A percentile compares a stretch with the other conserved stretches of the same genome.
These are phyloP conservation scores for Catharus minimus DNA, from an alignment of 2,113 vertebrate genomes.

Conservation along the genomic window DNA sequence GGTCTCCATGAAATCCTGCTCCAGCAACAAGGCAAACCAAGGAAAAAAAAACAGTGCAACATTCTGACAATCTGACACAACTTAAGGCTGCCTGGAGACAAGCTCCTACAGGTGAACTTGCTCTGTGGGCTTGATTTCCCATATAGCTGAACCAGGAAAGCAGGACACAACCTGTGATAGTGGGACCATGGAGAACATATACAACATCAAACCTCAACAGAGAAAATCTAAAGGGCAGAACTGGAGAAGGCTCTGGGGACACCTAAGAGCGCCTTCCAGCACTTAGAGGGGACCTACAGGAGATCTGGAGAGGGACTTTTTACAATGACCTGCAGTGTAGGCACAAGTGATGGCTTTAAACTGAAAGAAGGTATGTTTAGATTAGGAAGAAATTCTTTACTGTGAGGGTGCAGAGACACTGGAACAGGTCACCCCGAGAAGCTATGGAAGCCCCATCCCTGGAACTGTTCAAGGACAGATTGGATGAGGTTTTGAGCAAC, in stretches of 20 bases:
- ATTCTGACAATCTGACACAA: background rate
- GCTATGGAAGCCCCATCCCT: background rate
- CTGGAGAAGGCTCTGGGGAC: background rate
- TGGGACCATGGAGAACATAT: background rate
- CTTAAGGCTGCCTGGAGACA: fast-evolving
- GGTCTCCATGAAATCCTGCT: background rate
- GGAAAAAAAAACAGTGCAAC: background rate
- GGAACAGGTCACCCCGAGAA: background rate
- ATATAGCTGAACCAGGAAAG: background rate
- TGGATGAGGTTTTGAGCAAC: background rate
- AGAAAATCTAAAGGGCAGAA: background rate
- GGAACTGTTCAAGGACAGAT: background rate
- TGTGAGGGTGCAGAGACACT: background rate
- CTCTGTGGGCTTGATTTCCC: background rate
- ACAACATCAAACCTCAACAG: background rate
- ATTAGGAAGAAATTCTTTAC: background rate
- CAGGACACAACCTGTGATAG: background rate
- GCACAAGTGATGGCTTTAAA: background rate
- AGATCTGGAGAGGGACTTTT: background rate
- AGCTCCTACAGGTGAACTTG: background rate
- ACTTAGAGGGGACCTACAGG: background rate
- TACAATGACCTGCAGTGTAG: background rate
- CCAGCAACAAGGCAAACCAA: background rate
- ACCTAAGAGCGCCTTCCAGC: background rate
- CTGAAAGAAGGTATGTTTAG: background rate